A percentile compares a stretch with the other conserved stretches of the same genome.
Conservation (phyloP, 2,113 vertebrate species). For the Neotoma lepida region DNA sequence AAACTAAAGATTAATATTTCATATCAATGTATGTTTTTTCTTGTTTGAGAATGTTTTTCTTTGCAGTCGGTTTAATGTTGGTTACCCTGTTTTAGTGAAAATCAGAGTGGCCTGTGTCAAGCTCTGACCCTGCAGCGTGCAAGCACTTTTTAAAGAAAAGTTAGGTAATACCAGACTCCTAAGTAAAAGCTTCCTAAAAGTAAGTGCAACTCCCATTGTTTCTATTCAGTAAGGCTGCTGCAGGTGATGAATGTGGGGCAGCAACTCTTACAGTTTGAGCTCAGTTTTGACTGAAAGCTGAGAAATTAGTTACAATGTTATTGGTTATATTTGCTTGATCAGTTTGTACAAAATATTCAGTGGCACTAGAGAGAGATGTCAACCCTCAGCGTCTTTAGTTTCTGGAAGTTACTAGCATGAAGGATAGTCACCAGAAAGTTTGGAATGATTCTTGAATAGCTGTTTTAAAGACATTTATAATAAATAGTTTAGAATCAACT, state of each 20-base stretch:
- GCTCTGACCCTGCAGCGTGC: conserved; percentile 75
- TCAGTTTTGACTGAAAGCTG: conserved; percentile 72
- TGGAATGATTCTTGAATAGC: conserved; percentile 56
- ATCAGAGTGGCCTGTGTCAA: conserved; percentile 73
- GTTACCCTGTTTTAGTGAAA: conserved; percentile 76
- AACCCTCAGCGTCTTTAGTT: conserved; percentile 63
- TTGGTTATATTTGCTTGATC: conserved; percentile 64
- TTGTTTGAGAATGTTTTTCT: conserved; percentile 78
- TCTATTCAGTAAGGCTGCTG: conserved; percentile 68
- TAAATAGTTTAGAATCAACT: conserved; percentile 66
- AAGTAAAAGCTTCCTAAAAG: conserved; percentile 74
- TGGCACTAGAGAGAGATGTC: conserved; percentile 21
- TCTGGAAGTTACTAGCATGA: conserved; percentile 72
- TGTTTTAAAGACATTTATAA: conserved; percentile 68
- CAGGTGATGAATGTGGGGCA: conserved; percentile 70
- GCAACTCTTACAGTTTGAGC: conserved; percentile 67
- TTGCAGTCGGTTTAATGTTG: conserved; percentile 74
- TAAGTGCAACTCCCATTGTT: conserved; percentile 76
- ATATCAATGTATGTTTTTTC: conserved; percentile 75
- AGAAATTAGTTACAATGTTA: conserved; percentile 58
- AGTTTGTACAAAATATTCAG: conserved; percentile 61
- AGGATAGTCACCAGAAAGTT: conserved; percentile 68
- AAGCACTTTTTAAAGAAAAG: conserved; percentile 79
- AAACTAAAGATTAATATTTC: conserved; percentile 74
- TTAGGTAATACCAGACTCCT: conserved; percentile 75